These are phyloP conservation scores for Meloidogyne floridensis DNA, from an alignment of 1,140 invertebrate species.

Conservation along the genomic window DNA sequence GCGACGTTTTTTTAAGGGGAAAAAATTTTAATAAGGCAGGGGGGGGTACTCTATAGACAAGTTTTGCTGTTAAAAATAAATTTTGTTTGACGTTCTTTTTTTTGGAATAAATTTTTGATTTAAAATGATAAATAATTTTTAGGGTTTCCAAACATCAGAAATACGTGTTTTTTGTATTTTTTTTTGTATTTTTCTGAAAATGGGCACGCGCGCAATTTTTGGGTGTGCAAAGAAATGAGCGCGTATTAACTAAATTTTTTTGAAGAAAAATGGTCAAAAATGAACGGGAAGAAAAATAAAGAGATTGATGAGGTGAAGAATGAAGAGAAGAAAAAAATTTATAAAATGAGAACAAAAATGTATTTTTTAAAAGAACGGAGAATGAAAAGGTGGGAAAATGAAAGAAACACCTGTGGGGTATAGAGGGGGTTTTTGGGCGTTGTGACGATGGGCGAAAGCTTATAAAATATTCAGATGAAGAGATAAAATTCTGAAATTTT, in stretches of 20 bases:
- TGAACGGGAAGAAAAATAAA: not conserved
- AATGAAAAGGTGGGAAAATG: not conserved
- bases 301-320: conserved; percentile 7
- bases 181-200: not conserved
- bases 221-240: not conserved
- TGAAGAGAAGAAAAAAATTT: not conserved
- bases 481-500: not conserved
- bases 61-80: not conserved
- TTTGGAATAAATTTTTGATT: not conserved
- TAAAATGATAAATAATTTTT: not conserved
- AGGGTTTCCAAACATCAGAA: not conserved
- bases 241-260: not conserved
- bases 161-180: not conserved
- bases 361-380: not conserved
- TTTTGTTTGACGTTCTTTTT: not conserved
- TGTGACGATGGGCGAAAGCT: not conserved
- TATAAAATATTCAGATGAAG: not conserved
- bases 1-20: too few species aligned
- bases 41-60: not conserved
- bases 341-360: conserved; percentile 2
- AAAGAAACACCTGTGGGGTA: not conserved
- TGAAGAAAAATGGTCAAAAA: not conserved
- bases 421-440: not conserved
- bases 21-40: too few species aligned
- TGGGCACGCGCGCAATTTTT: conserved; percentile 3